Percentiles rank a stretch among this genome's conserved stretches.
Conservation (phyloP, 2,888 invertebrate species). For the Thera obeliscata region DNA sequence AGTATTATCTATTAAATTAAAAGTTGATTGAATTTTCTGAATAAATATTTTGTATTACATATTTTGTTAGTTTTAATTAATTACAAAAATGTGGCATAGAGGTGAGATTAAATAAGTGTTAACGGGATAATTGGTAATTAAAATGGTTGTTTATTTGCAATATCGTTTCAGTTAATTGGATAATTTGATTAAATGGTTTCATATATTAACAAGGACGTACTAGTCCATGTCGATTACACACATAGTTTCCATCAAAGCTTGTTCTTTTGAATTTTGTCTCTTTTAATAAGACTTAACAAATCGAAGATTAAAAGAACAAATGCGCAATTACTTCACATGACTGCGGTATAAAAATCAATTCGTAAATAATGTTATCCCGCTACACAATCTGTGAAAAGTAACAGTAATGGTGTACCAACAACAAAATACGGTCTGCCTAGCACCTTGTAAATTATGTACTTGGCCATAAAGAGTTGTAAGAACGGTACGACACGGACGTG, state of each 20-base stretch:
- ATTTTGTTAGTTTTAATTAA: background rate
- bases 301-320: background rate
- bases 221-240: background rate
- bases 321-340: background rate
- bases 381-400: background rate
- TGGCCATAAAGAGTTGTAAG: slow-evolving; percentile 24
- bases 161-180: background rate
- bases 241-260: background rate
- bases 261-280: background rate
- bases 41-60: background rate
- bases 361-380: background rate
- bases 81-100: background rate
- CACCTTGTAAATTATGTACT: slow-evolving; percentile 24
- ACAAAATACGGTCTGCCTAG: slow-evolving; percentile 5
- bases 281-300: background rate
- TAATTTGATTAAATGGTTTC: background rate
- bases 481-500: slow-evolving; percentile 21
- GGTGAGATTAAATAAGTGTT: background rate
- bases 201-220: background rate
- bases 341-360: background rate
- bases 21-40: slow-evolving; percentile 8
- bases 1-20: slow-evolving; percentile 8
- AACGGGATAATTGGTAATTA: slow-evolving; percentile 1
- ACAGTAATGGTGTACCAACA: background rate
- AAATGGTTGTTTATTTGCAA: slow-evolving; percentile 6